These are phyloP conservation scores for Phyllotreta striolata DNA, from an alignment of 2,888 invertebrate species.

Conservation along the genomic window DNA sequence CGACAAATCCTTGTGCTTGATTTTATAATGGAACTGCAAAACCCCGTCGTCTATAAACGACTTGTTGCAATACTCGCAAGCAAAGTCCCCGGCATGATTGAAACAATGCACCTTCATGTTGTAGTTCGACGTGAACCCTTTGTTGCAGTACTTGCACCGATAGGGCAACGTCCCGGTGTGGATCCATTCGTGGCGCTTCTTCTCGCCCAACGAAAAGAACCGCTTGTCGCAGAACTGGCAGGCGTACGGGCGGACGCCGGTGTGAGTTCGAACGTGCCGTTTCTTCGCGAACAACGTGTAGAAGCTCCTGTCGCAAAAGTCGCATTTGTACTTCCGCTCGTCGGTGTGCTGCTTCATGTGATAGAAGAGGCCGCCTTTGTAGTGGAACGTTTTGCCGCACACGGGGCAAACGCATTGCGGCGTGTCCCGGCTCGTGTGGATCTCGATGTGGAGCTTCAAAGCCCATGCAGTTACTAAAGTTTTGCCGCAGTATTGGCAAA, in stretches of 20 bases:
- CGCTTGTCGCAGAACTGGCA: constrained; percentile 78
- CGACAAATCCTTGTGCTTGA: constrained; percentile 31
- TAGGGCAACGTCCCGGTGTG: constrained; percentile 61
- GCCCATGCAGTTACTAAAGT: constrained; percentile 65
- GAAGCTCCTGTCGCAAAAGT: constrained; percentile 45
- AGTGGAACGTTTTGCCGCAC: constrained; percentile 84
- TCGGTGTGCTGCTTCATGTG: constrained; percentile 49
- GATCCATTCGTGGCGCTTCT: constrained; percentile 47
- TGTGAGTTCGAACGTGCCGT: constrained; percentile 80
- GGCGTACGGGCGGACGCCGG: constrained; percentile 79
- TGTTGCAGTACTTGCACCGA: constrained; percentile 60
- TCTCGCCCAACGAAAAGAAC: constrained; percentile 75
- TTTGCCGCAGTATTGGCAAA: constrained; percentile 72
- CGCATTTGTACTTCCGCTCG: constrained; percentile 46
- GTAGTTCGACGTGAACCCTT: constrained; percentile 57
- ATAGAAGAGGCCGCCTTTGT: constrained; percentile 66
- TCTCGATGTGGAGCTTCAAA: constrained; percentile 28
- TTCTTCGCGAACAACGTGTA: constrained; percentile 67
- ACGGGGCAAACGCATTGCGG: constrained; percentile 80
- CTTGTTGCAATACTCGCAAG: constrained; percentile 44
- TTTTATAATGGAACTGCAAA: constrained; percentile 43
- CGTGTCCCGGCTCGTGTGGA: constrained; percentile 59
- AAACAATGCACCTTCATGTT: constrained; percentile 63
- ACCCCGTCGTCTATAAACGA: constrained; percentile 43
- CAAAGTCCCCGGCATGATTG: constrained; percentile 58